Percentiles rank a stretch among this genome's conserved stretches.
Evolutionary conservation across 2,888 invertebrate genomes (phyloP).

Genomic region (Chymomyza fuscimana): DNA sequence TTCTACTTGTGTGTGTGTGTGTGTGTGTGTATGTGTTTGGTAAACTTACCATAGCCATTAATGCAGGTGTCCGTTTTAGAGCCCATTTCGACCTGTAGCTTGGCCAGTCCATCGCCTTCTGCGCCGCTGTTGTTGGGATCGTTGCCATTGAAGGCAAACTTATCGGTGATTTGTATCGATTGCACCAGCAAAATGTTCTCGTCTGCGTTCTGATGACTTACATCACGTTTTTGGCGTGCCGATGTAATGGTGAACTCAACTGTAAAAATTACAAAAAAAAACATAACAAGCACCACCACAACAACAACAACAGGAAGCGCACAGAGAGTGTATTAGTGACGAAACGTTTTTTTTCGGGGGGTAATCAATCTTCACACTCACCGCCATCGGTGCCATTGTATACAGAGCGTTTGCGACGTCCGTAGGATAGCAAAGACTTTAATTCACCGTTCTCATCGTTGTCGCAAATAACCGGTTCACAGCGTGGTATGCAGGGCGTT

Average conservation of each 20-base stretch:
- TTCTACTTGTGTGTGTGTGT: constrained; percentile 10
- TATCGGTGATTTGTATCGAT: constrained; percentile 95
- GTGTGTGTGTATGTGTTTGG: not conserved
- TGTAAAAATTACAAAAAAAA: constrained; percentile 29
- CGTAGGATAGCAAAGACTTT: constrained; percentile 90
- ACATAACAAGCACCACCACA: constrained; percentile 40
- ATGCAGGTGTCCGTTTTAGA: constrained; percentile 78
- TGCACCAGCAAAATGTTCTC: constrained; percentile 94
- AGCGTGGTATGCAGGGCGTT: constrained; percentile 94
- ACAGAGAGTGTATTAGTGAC: constrained; percentile 35
- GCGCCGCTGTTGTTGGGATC: constrained; percentile 60
- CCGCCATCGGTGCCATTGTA: constrained; percentile 79
- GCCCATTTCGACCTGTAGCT: constrained; percentile 85
- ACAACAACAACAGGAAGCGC: constrained; percentile 50
- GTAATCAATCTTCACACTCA: constrained; percentile 54
- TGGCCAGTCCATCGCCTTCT: constrained; percentile 83
- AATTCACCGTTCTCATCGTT: constrained; percentile 90
- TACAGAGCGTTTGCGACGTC: constrained; percentile 86
- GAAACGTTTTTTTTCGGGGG: constrained; percentile 11
- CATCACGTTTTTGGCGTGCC: constrained; percentile 77
- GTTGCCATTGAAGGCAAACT: constrained; percentile 90
- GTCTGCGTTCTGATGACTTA: constrained; percentile 80
- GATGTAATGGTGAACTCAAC: constrained; percentile 66
- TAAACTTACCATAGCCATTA: constrained; percentile 79
- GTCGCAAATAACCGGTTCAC: constrained; percentile 94